Evolutionary conservation across 2,888 invertebrate genomes (phyloP).

Genomic region (Oscheius sp.): DNA sequence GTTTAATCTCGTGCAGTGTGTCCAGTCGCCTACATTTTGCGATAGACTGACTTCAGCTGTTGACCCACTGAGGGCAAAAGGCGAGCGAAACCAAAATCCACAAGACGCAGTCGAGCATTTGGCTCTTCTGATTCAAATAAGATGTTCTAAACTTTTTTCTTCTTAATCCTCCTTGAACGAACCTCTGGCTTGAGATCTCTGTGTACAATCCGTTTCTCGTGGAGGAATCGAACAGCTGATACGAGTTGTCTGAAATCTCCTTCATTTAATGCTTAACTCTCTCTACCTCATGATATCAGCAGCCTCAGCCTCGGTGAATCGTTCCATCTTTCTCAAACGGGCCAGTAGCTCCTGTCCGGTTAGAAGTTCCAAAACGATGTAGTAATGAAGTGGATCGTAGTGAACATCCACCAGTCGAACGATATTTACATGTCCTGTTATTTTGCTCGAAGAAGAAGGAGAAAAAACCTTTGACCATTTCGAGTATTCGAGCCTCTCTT

Average conservation of each 20-base stretch:
- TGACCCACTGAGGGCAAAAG: constrained; percentile 74
- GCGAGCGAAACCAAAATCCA: constrained; percentile 96
- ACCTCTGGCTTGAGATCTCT: constrained; percentile 94
- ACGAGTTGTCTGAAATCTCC: constrained; percentile 83
- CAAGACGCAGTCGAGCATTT: constrained; percentile 82
- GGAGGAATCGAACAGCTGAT: constrained; percentile 85
- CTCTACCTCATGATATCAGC: constrained; percentile 82
- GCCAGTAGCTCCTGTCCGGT: constrained; percentile 46
- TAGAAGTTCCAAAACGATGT: constrained; percentile 87
- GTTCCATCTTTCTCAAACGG: constrained; percentile 76
- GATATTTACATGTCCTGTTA: constrained; percentile 82
- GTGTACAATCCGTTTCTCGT: constrained; percentile 85
- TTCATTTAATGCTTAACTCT: too few relatives aligned
- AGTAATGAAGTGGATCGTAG: constrained; percentile 80
- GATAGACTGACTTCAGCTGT: constrained; percentile 59
- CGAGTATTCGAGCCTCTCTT: constrained; percentile 82
- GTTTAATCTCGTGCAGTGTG: background rate
- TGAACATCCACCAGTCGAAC: constrained; percentile 85
- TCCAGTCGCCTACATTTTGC: constrained; percentile 49
- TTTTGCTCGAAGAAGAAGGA: too few relatives aligned
- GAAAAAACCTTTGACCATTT: constrained; percentile 83
- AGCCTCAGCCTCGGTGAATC: constrained; percentile 80
- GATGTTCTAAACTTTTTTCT: constrained; percentile 75
- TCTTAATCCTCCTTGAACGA: background rate
- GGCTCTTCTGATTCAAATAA: constrained; percentile 77